Conservation (phyloP, 1,140 invertebrate species). For the Mycetomoellerius zeteki region DNA sequence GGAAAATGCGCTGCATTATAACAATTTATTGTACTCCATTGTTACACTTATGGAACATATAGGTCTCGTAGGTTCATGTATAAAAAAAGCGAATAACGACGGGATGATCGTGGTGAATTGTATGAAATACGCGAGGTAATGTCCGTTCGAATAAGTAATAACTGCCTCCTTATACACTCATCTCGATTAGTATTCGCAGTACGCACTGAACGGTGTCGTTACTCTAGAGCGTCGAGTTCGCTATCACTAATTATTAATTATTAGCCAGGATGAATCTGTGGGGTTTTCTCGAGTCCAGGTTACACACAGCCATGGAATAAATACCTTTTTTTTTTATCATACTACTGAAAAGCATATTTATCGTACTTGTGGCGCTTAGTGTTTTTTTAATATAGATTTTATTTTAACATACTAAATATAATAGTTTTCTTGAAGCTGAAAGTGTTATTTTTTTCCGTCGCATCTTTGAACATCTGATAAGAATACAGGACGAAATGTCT, state of each 20-base stretch:
- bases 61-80: slow-evolving; percentile 67
- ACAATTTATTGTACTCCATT: slow-evolving; percentile 77
- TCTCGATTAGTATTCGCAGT: slow-evolving; percentile 64
- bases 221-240: slow-evolving; percentile 24
- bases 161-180: slow-evolving; percentile 46
- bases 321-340: slow-evolving; percentile 60
- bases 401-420: slow-evolving; percentile 60
- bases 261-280: slow-evolving; percentile 61
- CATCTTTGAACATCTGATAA: slow-evolving; percentile 4
- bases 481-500: slow-evolving; percentile 57
- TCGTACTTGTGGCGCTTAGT: slow-evolving; percentile 57
- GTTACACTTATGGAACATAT: slow-evolving; percentile 75
- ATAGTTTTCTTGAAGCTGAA: slow-evolving; percentile 38
- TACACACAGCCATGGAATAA: slow-evolving; percentile 83
- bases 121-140: slow-evolving; percentile 78
- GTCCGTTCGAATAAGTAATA: slow-evolving; percentile 70
- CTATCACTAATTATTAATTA: slow-evolving; percentile 65
- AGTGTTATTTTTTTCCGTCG: slow-evolving; percentile 1
- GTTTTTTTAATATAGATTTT: slow-evolving; percentile 58
- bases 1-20: slow-evolving; percentile 67
- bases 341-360: slow-evolving; percentile 58
- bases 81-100: slow-evolving; percentile 72
- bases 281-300: slow-evolving; percentile 77
- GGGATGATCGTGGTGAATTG: slow-evolving; percentile 44
- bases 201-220: slow-evolving; percentile 9